Evolutionary conservation across 2,797 vertebrate species (phyloP).

Genomic region (Molossus alvarezi): DNA sequence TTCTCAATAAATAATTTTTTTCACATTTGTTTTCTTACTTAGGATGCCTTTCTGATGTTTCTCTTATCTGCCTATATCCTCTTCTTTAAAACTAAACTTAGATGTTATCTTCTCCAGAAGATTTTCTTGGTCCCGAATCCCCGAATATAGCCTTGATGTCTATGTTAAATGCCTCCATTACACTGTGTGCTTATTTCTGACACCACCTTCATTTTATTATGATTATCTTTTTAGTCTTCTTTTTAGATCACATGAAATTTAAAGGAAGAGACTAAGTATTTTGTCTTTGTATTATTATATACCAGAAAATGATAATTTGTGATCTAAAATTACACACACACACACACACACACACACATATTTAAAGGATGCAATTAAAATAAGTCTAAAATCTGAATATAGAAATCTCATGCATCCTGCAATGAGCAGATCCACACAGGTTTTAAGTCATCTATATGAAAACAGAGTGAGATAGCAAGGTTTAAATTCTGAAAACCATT

Average conservation of each 20-base stretch:
- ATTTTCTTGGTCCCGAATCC: not conserved
- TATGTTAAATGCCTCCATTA: not conserved
- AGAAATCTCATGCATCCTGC: not conserved
- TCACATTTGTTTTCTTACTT: not conserved
- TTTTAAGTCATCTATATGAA: slow-evolving; percentile 23
- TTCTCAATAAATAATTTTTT: not conserved
- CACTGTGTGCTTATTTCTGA: not conserved
- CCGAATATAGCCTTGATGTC: not conserved
- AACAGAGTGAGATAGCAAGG: not conserved
- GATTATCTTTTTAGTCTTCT: not conserved
- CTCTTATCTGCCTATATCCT: not conserved
- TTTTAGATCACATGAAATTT: not conserved
- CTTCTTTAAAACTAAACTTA: slow-evolving; percentile 11
- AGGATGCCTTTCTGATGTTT: not conserved
- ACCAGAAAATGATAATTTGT: slow-evolving; percentile 44
- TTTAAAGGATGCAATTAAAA: slow-evolving; percentile 32
- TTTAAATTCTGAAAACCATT: not conserved
- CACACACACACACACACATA: not conserved
- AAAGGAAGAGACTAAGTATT: not conserved
- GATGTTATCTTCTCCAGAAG: not conserved
- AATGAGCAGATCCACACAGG: not conserved
- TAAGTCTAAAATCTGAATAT: slow-evolving; percentile 33
- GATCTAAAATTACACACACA: not conserved
- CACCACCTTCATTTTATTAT: not conserved
- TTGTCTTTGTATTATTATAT: slow-evolving; percentile 24